Evolutionary conservation across 30 jellyfish, hydroid and myxozoan species (phyloP).

Genomic region (Aurelia sp.): DNA sequence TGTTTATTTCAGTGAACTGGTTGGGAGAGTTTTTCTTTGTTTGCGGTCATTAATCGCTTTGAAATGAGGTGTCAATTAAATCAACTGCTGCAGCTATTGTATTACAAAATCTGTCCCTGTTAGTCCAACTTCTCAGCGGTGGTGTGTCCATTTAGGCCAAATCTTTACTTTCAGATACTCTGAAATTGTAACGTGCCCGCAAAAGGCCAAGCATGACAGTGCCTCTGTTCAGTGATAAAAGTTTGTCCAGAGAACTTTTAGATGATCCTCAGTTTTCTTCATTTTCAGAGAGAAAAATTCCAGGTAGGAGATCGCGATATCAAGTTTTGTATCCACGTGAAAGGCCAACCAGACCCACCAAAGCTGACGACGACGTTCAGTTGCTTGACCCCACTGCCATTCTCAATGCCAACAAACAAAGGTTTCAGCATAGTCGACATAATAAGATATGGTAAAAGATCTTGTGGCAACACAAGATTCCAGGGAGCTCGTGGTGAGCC

Average conservation of each 20-base stretch:
- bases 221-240: too few species aligned
- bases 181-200: too few species aligned
- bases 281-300: not conserved
- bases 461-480: slow-evolving; percentile 3
- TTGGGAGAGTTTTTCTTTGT: too few species aligned
- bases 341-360: slow-evolving; percentile 56
- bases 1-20: too few species aligned
- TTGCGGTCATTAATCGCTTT: too few species aligned
- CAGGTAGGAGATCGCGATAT: slow-evolving; percentile 11
- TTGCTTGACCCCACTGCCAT: slow-evolving; percentile 58
- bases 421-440: slow-evolving; percentile 22
- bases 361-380: slow-evolving; percentile 11
- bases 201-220: too few species aligned
- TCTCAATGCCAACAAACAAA: not conserved
- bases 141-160: too few species aligned
- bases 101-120: not conserved
- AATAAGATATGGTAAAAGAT: not conserved
- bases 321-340: slow-evolving; percentile 18
- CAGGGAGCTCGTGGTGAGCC: not conserved
- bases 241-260: not conserved
- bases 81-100: too few species aligned
- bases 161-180: not conserved
- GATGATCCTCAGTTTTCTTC: not conserved
- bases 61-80: too few species aligned
- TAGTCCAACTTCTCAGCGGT: too few species aligned